Evolutionary conservation across 1,140 invertebrate genomes (phyloP).

Genomic region (Acyrthosiphon pisum): DNA sequence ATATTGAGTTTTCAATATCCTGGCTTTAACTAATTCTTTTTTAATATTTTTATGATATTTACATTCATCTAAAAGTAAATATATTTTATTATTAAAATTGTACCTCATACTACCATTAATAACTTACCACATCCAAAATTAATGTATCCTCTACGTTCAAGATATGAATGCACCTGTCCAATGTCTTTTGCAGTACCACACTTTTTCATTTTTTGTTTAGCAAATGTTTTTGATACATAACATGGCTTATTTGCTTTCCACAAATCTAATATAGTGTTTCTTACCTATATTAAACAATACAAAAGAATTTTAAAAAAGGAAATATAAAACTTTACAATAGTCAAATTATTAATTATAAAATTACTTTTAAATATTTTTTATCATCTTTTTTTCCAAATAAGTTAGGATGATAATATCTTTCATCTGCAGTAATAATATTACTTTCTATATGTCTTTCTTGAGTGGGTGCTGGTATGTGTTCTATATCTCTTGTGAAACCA

Average conservation of each 20-base stretch:
- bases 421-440: constrained; percentile 66
- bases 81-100: not conserved
- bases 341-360: not conserved
- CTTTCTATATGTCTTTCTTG: constrained; percentile 64
- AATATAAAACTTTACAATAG: not conserved
- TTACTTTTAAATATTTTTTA: constrained; percentile 62
- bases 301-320: too few relatives aligned
- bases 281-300: constrained; percentile 63
- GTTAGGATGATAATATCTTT: constrained; percentile 68
- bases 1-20: constrained; percentile 45
- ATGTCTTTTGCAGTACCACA: constrained; percentile 71
- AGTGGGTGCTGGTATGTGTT: constrained; percentile 62
- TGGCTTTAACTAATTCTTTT: constrained; percentile 33
- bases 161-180: constrained; percentile 69
- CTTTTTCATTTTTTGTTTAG: constrained; percentile 67
- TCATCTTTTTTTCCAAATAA: constrained; percentile 69
- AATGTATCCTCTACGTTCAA: constrained; percentile 72
- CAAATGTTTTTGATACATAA: constrained; percentile 71
- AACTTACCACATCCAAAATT: constrained; percentile 72
- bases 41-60: constrained; percentile 41
- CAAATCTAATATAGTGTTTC: constrained; percentile 69
- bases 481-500: constrained; percentile 38
- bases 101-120: not conserved
- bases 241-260: constrained; percentile 68
- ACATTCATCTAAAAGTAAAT: constrained; percentile 43